phyloP scores from a whole-genome alignment of 2,888 invertebrate genomes.

The Napeogenes sylphis region DNA sequence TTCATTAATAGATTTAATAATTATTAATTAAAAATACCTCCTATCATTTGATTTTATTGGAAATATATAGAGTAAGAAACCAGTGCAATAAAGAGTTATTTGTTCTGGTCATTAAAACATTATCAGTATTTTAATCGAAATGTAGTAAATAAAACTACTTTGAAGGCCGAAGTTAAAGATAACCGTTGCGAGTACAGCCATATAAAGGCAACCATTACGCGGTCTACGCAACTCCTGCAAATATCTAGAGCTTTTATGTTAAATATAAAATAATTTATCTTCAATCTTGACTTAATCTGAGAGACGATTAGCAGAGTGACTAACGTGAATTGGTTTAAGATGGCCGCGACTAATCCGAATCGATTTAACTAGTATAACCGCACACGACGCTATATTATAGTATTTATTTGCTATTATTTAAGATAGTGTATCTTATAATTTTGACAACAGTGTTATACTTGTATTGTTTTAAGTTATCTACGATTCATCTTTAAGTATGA shows the following conservation, averaged over 20 bases:
- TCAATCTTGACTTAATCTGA: constrained; percentile 52
- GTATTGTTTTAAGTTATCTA: too few species aligned
- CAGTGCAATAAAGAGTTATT: constrained; percentile 6
- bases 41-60: too few species aligned
- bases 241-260: constrained; percentile 5
- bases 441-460: too few species aligned
- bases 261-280: constrained; percentile 19
- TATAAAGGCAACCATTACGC: constrained; percentile 4
- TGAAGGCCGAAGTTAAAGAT: constrained; percentile 5
- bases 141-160: constrained; percentile 5
- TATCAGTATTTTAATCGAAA: constrained; percentile 7
- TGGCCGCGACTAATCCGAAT: constrained; percentile 54
- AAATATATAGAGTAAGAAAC: background rate
- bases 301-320: constrained; percentile 49
- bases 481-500: too few species aligned
- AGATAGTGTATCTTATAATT: background rate
- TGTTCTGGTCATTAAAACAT: constrained; percentile 4
- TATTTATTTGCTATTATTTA: background rate
- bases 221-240: constrained; percentile 2
- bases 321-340: constrained; percentile 57
- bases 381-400: constrained; percentile 42
- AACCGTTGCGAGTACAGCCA: constrained; percentile 1
- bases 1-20: too few species aligned
- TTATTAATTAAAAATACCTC: too few species aligned
- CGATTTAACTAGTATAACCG: constrained; percentile 57